phyloP scores from a whole-genome alignment of 2,113 vertebrate genomes.

The Ciconia stormi region DNA sequence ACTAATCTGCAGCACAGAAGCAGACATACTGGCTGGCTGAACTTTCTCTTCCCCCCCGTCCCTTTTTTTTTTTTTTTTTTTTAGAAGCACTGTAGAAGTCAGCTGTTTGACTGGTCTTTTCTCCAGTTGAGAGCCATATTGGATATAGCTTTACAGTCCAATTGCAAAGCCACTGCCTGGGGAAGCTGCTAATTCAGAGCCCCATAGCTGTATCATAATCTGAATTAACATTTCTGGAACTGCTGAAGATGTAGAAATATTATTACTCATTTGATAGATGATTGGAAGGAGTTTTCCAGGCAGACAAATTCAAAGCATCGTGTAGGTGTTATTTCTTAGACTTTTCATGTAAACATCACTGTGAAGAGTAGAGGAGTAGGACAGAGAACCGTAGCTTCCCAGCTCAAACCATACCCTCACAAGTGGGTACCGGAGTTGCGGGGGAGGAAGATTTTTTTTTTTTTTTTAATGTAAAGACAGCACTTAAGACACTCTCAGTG shows the following conservation, averaged over 20 bases:
- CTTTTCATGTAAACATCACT: background rate
- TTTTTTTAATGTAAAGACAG: background rate
- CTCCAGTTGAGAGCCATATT: background rate
- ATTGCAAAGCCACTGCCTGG: background rate
- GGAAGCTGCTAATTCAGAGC: constrained; percentile 39
- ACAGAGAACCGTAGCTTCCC: background rate
- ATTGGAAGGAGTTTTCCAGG: background rate
- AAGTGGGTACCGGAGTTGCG: rapidly evolving
- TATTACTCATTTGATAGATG: background rate
- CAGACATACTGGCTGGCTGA: background rate
- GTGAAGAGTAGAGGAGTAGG: background rate
- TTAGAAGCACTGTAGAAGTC: background rate
- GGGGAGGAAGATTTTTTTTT: background rate
- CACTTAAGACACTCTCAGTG: background rate
- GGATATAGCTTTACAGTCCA: background rate
- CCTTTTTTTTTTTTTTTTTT: background rate
- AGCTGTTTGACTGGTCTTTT: background rate
- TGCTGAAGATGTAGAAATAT: constrained; percentile 16
- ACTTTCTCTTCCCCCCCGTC: background rate
- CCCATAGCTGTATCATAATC: background rate
- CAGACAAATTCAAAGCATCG: background rate
- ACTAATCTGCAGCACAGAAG: background rate
- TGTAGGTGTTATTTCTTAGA: background rate
- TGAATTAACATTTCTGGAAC: constrained; percentile 25
- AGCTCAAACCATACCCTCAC: background rate